Evolutionary conservation across 2,888 invertebrate genomes (phyloP).

Genomic region (Geotrupes spiniger): DNA sequence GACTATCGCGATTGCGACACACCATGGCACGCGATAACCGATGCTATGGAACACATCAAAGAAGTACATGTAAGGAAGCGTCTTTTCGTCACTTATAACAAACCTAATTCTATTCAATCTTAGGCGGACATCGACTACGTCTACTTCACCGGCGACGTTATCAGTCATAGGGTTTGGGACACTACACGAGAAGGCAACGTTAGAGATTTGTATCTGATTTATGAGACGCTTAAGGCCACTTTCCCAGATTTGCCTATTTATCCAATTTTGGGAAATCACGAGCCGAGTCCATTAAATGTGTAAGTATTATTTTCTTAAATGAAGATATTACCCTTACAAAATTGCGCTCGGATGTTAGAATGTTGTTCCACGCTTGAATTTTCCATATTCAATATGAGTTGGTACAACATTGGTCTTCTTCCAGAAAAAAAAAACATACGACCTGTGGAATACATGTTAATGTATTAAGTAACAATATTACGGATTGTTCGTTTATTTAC

Average conservation of each 20-base stretch:
- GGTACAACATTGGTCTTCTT: no score
- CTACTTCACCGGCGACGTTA: slow-evolving; percentile 83
- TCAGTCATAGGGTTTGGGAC: slow-evolving; percentile 84
- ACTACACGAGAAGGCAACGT: slow-evolving; percentile 66
- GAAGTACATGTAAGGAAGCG: slow-evolving; percentile 19
- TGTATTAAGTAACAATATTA: no score
- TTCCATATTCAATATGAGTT: no score
- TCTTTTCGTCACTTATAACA: no score
- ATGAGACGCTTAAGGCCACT: slow-evolving; percentile 43
- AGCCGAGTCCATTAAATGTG: slow-evolving; percentile 58
- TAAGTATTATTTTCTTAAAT: not conserved
- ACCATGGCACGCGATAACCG: slow-evolving; percentile 65
- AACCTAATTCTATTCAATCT: slow-evolving; percentile 4
- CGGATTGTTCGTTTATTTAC: no score
- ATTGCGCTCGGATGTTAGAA: no score
- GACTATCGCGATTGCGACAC: slow-evolving; percentile 75
- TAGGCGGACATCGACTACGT: slow-evolving; percentile 53
- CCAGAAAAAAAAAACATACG: no score
- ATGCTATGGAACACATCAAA: slow-evolving; percentile 45
- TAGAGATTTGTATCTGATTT: slow-evolving; percentile 55
- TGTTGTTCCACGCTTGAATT: no score
- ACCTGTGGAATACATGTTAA: no score
- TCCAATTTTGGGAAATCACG: slow-evolving; percentile 68
- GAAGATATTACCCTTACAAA: no score
- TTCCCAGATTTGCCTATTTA: slow-evolving; percentile 57